Evolutionary conservation across 2,888 invertebrate species (phyloP), one percentile per base, ranked within the genome.

Genomic region (Cerastoderma edule): DNA sequence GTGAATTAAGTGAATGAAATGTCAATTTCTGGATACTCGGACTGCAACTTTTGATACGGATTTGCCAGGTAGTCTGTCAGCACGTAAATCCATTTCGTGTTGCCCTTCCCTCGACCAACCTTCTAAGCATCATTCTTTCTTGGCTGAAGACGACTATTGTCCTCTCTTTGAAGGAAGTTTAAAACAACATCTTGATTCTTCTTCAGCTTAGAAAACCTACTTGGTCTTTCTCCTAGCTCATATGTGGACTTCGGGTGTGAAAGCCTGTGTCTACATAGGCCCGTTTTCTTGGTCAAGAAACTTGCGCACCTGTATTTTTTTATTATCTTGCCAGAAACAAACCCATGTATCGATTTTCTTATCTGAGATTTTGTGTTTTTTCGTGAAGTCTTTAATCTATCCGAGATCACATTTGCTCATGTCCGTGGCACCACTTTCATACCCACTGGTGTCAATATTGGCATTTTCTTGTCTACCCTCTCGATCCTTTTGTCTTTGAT

Each of bases 1-100:
- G 68, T 68, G 46, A 82, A 82, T 22, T 67, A 44, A 30, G 75
- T 44, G 13, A 75, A 57, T 22, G 75, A 78, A 28, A 81, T 50
- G 6, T 67, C 73, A 19, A 65, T 27, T 1, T 44, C 32, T 30
- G 70, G 78, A 30, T 81, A 75, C 71, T 81, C 81, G 22, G 71
- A 67, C 32, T 48, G 56, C 46, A 67, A 78, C 24, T 73, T 77
- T 8, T 22, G 16, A 39, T 65, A 67, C 24, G 72, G 33, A 54
- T 77, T 72, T n/a, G 35, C 13, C 3, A 77, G 24, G 44, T 77
- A 72, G 30, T 77, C 77, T 16, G 66, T 72, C 5, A 77, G 66
- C 5, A 77, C 27, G 0, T 66, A 33, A 0, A 53, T 50, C 44
- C 72, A 72, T 27, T 24, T n/a, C 28, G 65, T 77, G 19, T 65